Evolutionary conservation across 2,113 vertebrate genomes (phyloP).

Genomic region (Corydoras sp.): DNA sequence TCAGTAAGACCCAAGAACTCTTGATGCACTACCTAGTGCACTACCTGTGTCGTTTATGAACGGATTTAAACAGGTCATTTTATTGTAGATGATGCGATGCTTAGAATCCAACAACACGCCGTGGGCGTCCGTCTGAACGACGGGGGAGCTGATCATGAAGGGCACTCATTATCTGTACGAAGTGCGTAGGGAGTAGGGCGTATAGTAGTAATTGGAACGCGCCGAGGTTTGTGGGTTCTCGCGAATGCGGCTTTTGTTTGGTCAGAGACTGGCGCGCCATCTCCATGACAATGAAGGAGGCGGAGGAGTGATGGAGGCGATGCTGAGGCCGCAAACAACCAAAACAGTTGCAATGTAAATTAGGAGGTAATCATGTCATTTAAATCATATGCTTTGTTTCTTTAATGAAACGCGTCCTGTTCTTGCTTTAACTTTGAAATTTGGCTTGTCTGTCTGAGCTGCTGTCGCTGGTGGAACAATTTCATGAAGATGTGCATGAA

Average conservation of each 20-base stretch:
- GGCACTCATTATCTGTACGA: neutral
- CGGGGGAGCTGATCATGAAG: neutral
- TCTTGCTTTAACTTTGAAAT: too few species aligned
- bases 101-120: too few species aligned
- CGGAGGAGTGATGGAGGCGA: conserved; percentile 10
- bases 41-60: neutral
- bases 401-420: neutral
- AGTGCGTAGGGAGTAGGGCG: neutral
- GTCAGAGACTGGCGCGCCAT: conserved; percentile 29
- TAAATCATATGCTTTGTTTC: neutral
- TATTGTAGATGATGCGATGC: too few species aligned
- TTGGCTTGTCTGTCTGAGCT: too few species aligned
- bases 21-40: neutral
- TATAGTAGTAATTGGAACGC: neutral
- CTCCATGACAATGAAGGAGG: conserved; percentile 37
- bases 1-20: neutral
- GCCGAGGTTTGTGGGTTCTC: neutral
- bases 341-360: conserved; percentile 17
- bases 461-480: too few species aligned
- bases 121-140: too few species aligned
- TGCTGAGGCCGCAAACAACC: conserved; percentile 2
- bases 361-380: conserved; percentile 11
- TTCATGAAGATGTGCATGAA: too few species aligned
- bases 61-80: too few species aligned
- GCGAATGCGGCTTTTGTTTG: conserved; percentile 40